A percentile compares a stretch with the other conserved stretches of the same genome.
These are phyloP conservation scores for Strongylocentrotus purpuratus DNA, from an alignment of 35 echinoderm and acorn worm genomes.

Conservation along the genomic window DNA sequence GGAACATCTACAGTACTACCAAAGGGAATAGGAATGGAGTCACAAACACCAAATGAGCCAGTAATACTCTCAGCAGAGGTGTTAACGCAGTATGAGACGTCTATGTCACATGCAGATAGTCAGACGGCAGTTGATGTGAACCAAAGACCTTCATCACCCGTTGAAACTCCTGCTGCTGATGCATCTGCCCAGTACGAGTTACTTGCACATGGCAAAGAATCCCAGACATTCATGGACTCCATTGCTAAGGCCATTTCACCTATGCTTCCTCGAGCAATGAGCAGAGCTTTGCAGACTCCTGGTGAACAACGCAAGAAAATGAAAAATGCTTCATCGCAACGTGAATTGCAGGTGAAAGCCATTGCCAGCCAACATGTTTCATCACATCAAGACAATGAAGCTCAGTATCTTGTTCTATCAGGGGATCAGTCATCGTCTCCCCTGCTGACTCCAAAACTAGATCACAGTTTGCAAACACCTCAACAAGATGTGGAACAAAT, in stretches of 20 bases:
- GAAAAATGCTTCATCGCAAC: not conserved
- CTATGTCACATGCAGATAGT: not conserved
- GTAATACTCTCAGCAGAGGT: not conserved
- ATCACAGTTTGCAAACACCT: not conserved
- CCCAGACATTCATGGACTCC: not conserved
- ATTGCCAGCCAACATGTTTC: not conserved
- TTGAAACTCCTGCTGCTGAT: not conserved
- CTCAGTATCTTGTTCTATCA: not conserved
- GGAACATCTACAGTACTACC: not conserved
- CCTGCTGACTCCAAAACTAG: not conserved
- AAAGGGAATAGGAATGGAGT: not conserved
- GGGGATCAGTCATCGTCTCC: not conserved
- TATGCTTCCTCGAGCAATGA: slow-evolving; percentile 1
- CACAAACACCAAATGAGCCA: not conserved
- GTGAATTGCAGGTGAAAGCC: not conserved
- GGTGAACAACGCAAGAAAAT: not conserved
- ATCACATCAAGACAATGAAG: not conserved
- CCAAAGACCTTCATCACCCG: not conserved
- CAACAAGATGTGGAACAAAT: not conserved
- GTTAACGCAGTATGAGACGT: not conserved
- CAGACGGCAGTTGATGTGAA: not conserved
- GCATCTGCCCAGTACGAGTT: not conserved
- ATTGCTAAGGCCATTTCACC: slow-evolving; percentile 12
- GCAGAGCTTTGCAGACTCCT: not conserved
- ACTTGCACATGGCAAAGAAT: not conserved